Evolutionary conservation across 2,888 invertebrate species (phyloP), one percentile per base, ranked within the genome.

Genomic region (Phoenoteleia sp.): DNA sequence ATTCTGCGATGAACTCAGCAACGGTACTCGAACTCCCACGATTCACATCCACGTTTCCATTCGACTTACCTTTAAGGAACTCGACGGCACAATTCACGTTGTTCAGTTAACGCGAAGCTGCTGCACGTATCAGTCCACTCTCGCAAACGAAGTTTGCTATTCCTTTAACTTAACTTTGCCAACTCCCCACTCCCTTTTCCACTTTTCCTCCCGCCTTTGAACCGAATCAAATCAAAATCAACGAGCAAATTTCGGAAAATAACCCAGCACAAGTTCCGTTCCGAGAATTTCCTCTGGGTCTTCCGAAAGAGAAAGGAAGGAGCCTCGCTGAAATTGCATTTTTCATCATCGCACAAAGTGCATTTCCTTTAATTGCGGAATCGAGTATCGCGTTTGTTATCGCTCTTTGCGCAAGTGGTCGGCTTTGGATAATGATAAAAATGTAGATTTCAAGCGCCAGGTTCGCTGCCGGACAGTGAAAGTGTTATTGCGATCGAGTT

Each of bases 11-110:
- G 79, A 72, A 27, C 69, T 83, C 69, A 60, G 33, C 62, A 67
- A 85, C 84, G 86, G 86, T 82, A 86, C 84, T 84, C 74, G 17
- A 54, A 83, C 86, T 86, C 86, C 86, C 86, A 86, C 84, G 86
- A 82, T 77, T 76, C 67, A 72, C 79, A 66, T 69, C 76, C 79
- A 66, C 67, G 72, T 69, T 85, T 81, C 74, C 83, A 77, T 83
- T 83, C 58, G 76, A 54, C 47, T 39, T 83, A 71, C 81, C 84
- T 86, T 80, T 74, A 39, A 67, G 62, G 58, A 64, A 60, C 67
- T 79, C 72, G 62, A 47, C 27, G 27, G 39, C 17, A 77, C 62
- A 74, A 77, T 80, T 62, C 36, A 56, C 52, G 84, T 77, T 80
- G 84, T 74, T 86, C 84, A 77, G 82, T 85, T 47, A 60, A 62